Evolutionary conservation across 2,888 invertebrate species (phyloP), one percentile per base, ranked within the genome.

Genomic region (Blastobasis adustella): DNA sequence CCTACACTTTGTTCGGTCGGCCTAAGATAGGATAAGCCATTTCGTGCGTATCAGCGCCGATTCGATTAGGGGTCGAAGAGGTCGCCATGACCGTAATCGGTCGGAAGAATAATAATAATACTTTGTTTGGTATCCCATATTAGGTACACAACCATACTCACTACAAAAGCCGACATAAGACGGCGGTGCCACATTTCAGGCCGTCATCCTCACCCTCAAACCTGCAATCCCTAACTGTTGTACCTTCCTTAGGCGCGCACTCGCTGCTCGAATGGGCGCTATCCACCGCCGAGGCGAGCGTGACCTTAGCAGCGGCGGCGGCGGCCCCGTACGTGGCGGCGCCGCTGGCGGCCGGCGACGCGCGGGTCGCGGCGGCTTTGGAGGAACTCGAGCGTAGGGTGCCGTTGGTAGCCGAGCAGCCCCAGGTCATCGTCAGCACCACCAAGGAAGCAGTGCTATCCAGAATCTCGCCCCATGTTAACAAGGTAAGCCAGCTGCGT

Each of bases 261-360:
- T 90, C 91, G 5, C 84, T 93, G 49, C 84, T 92, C 23, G 92
- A 91, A 75, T 93, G 93, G 93, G 93, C 93, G 0, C 77, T 93
- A 4, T 91, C 90, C 23, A 92, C 92, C 1, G 92, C 93, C 0
- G 93, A 93, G 66, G 90, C 92, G 1, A 90, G 93, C 2, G 87
- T 92, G 38, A 85, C 91, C 37, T 89, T 90, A 59, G 92, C 93
- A 0, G 89, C 93, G 0, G 87, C 85, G 37, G 92, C 92, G 4
- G 92, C 92, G 0, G 90, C 87, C 1, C 93, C 93, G 0, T 90
- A 90, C 58, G 92, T 92, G 9, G 78, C 84, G 0, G 68, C 74
- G 0, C 86, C 84, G 0, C 63, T 87, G 0, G 81, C 76, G 60
- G 90, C 63, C 52, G 92, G 93, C 6, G 93, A 93, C 74, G 90